Evolutionary conservation across 2,797 vertebrate species (phyloP), one percentile per base, ranked within the genome.

Genomic region (Myotis findleyi): DNA sequence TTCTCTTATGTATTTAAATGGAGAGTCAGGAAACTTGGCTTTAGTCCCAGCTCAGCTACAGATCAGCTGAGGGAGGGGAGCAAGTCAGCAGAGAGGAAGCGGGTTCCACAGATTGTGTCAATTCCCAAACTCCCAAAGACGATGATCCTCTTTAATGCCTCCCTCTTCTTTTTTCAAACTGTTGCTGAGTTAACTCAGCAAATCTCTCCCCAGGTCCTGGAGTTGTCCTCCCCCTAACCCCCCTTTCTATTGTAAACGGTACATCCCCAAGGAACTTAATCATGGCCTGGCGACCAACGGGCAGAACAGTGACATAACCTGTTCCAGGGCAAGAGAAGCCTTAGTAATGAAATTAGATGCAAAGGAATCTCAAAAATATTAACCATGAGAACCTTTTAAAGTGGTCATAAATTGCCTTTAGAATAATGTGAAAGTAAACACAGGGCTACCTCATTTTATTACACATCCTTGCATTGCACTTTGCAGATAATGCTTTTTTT

Each of bases 11-110:
- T 44, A 72, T 68, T 77, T 85, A 89, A 71, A 25, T 64, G 17
- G 4, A 59, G 41, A 86, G 89, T 95, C 93, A 44, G n/a, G 47
- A 93, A 86, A 95, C 87, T 41, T 68, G 76, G 84, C 25, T 87
- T 49, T 17, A 71, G 49, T 77, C 62, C 51, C 72, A 77, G 49
- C 47, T 87, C 83, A 57, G 38, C 41, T 64, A 55, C 41, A 87
- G n/a, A 80, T 5, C n/a, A 77, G 90, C 77, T 30, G 68, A 0
- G 51, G 7, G 41, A 55, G 38, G 38, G 17, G 12, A 13, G 33
- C 17, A 7, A 51, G 64, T 49, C 57, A 57, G 33, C 66, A 30
- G 20, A 30, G 16, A 76, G 59, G 51, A 91, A 77, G n/a, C 2
- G 9, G 38, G 53, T 47, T 79, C 84, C 57, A 17, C 1, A 1